A percentile compares a stretch with the other conserved stretches of the same genome.
phyloP scores from a whole-genome alignment of 2,888 invertebrate species.

The Lathronympha strigana region DNA sequence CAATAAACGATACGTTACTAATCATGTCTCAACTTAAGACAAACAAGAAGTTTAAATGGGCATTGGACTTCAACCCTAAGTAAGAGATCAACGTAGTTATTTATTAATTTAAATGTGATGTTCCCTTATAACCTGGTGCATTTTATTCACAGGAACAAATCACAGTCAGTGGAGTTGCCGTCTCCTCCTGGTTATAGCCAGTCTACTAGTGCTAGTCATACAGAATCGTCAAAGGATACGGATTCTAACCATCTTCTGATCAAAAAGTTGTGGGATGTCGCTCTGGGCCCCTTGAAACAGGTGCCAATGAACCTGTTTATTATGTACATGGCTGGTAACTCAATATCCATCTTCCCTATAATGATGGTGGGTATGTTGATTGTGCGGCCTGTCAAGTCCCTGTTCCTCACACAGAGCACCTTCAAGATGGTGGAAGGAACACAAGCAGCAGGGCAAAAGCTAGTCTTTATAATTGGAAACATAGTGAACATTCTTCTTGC shows the following conservation, averaged over 20 bases:
- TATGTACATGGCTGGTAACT: slow-evolving; percentile 99
- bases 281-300: slow-evolving; percentile 96
- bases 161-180: slow-evolving; percentile 83
- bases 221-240: slow-evolving; percentile 91
- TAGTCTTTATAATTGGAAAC: slow-evolving; percentile 97
- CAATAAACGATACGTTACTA: slow-evolving; percentile 22
- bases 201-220: slow-evolving; percentile 87
- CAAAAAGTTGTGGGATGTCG: slow-evolving; percentile 98
- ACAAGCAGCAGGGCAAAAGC: slow-evolving; percentile 94
- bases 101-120: not conserved
- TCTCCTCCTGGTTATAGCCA: slow-evolving; percentile 94
- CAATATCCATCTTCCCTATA: slow-evolving; percentile 99
- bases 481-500: slow-evolving; percentile 95
- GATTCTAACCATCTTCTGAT: slow-evolving; percentile 94
- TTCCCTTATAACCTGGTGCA: slow-evolving; percentile 9
- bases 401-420: slow-evolving; percentile 94
- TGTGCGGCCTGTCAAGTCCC: slow-evolving; percentile 97
- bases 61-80: slow-evolving; percentile 86
- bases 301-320: slow-evolving; percentile 99
- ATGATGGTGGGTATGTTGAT: slow-evolving; percentile 99
- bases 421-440: slow-evolving; percentile 98
- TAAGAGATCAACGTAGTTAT: slow-evolving; percentile 56
- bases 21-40: slow-evolving; percentile 72
- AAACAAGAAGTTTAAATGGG: slow-evolving; percentile 85
- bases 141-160: slow-evolving; percentile 59